phyloP scores from a whole-genome alignment of 2,113 vertebrate species.

The Stigmatopora argus region DNA sequence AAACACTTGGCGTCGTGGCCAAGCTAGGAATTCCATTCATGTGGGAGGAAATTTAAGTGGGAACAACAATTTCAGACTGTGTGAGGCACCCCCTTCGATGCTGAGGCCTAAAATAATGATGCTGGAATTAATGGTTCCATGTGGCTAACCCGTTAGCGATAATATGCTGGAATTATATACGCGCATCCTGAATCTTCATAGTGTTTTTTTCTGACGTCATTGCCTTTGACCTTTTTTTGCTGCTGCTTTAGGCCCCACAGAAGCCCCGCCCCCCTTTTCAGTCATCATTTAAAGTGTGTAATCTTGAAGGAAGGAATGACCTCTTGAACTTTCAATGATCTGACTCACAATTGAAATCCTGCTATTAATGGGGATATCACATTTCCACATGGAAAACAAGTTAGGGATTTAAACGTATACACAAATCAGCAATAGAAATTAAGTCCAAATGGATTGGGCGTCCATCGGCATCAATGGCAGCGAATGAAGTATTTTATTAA shows the following conservation, averaged over 20 bases:
- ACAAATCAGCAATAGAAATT: too few species aligned
- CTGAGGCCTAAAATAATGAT: conserved; percentile 24
- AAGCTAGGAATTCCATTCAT: conserved; percentile 23
- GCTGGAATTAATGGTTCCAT: not conserved
- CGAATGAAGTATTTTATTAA: too few species aligned
- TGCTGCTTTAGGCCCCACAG: not conserved
- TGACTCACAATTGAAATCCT: not conserved
- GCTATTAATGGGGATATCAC: not conserved
- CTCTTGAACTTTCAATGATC: not conserved
- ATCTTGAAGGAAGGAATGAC: not conserved
- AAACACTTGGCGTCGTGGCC: conserved; percentile 12
- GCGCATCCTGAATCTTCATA: not conserved
- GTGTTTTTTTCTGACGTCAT: not conserved
- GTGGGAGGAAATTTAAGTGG: conserved; percentile 29
- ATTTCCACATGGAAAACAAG: too few species aligned
- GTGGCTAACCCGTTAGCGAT: not conserved
- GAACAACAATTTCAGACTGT: conserved; percentile 22
- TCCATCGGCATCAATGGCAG: too few species aligned
- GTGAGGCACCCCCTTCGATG: not conserved
- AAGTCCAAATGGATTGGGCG: too few species aligned
- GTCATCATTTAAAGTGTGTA: not conserved
- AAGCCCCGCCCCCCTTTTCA: not conserved
- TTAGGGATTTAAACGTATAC: not conserved
- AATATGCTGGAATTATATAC: not conserved
- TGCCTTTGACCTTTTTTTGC: not conserved